These are phyloP conservation scores for Corella eumyota DNA, from an alignment of 23 tunicate species.

Conservation along the genomic window DNA sequence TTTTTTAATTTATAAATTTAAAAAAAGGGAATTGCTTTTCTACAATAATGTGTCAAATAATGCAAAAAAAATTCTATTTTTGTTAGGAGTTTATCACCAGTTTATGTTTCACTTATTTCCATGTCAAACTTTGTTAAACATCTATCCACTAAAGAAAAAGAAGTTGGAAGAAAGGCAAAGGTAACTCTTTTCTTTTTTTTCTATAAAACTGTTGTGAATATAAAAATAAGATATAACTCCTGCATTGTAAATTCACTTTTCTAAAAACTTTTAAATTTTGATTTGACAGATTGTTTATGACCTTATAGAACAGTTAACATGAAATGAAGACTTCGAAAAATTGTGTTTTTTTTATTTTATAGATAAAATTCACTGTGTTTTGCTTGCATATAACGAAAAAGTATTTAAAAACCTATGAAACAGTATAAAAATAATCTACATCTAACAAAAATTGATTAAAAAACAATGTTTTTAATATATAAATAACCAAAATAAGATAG, in stretches of 20 bases:
- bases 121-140: slow-evolving; percentile 37
- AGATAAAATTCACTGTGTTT: too few species aligned
- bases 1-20: not conserved
- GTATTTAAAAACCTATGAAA: too few species aligned
- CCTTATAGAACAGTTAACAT: not conserved
- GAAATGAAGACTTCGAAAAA: not conserved
- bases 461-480: too few species aligned
- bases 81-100: slow-evolving; percentile 52
- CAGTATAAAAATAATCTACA: too few species aligned
- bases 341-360: too few species aligned
- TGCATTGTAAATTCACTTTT: too few species aligned
- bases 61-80: not conserved
- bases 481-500: too few species aligned
- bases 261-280: not conserved
- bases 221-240: not conserved
- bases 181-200: slow-evolving; percentile 5
- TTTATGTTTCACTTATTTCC: slow-evolving; percentile 35
- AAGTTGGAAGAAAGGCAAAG: slow-evolving; percentile 58
- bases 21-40: not conserved
- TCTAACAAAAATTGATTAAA: too few species aligned
- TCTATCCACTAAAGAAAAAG: slow-evolving; percentile 28
- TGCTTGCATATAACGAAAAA: too few species aligned
- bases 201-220: not conserved
- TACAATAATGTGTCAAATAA: not conserved
- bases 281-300: slow-evolving; percentile 4